Evolutionary conservation across 2,888 invertebrate genomes (phyloP), one percentile per base, ranked within the genome.

Genomic region (Drosophila putrida): DNA sequence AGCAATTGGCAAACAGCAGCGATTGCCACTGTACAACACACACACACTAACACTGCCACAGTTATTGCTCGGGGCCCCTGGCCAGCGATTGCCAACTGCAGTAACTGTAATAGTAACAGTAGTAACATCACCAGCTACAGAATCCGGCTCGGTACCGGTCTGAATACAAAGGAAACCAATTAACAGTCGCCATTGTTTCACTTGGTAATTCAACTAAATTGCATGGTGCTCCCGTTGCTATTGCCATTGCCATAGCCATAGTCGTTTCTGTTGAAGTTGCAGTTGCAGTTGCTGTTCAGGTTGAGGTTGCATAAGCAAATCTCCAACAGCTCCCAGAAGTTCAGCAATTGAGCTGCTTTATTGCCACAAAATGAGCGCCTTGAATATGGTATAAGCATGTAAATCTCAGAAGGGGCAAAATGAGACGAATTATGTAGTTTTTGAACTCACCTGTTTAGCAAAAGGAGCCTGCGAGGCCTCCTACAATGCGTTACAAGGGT

Each of bases 141-240:
- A 65, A 80, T 75, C 77, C 71, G 73, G 71, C 69, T 67, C 69
- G 65, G 74, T 64, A 66, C 61, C 53, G 54, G 47, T 68, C 71
- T 70, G 57, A 87, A 82, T 84, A 91, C 91, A 91, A 91, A 91
- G 86, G 90, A 91, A 91, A 91, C 91, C 91, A 91, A 91, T 91
- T 91, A 91, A 91, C 90, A 91, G 90, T 86, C 90, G 80, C 90
- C 90, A 91, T 91, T 91, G 91, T 91, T 91, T 90, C 91, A 82
- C 79, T 90, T 90, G 90, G 90, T 88, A 91, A 90, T 90, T 90
- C 82, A 90, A 89, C 87, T 82, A 90, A 90, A 90, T 88, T 90
- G 88, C 89, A 82, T 75, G 65, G 66, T 75, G 70, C 62, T 77
- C 77, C 72, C 70, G 60, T 63, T 64, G 31, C 33, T 36, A 8